Percentiles rank a stretch among this genome's conserved stretches.
Evolutionary conservation across 2,888 invertebrate species (phyloP).

Genomic region (Polyommatus iphigenia): DNA sequence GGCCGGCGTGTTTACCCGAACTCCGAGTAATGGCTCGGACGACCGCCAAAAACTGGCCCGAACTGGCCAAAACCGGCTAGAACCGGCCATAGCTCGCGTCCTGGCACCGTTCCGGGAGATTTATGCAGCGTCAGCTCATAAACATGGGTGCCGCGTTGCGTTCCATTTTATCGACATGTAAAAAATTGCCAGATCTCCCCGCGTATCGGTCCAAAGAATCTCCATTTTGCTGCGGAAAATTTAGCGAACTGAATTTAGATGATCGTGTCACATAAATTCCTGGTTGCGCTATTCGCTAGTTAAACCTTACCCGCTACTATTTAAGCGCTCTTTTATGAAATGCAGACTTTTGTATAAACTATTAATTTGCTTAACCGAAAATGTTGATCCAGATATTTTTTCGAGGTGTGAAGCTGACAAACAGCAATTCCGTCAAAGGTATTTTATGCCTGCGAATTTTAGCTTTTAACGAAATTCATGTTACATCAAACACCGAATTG

Average conservation of each 20-base stretch:
- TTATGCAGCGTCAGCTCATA: constrained; percentile 74
- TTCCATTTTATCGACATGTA: constrained; percentile 34
- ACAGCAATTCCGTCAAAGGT: constrained; percentile 54
- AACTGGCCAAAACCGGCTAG: constrained; percentile 49
- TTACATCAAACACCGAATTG: constrained; percentile 43
- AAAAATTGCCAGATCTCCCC: constrained; percentile 25
- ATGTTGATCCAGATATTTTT: background rate
- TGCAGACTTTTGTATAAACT: background rate
- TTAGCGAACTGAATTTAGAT: constrained; percentile 19
- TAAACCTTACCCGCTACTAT: background rate
- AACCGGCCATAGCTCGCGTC: constrained; percentile 46
- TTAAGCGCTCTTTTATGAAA: background rate
- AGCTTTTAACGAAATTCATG: constrained; percentile 40
- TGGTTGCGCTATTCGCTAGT: background rate
- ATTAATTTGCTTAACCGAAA: background rate
- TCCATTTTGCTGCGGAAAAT: constrained; percentile 18
- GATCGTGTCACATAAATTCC: constrained; percentile 15
- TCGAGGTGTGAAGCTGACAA: constrained; percentile 37
- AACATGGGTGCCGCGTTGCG: constrained; percentile 53
- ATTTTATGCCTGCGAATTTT: constrained; percentile 42
- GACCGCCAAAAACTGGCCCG: constrained; percentile 54
- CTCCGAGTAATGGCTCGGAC: constrained; percentile 50
- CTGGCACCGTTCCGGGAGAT: constrained; percentile 58
- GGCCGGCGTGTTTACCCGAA: constrained; percentile 53
- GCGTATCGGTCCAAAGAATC: constrained; percentile 5